These are phyloP conservation scores for Diadromus collaris DNA, from an alignment of 2,888 invertebrate genomes.

Conservation along the genomic window DNA sequence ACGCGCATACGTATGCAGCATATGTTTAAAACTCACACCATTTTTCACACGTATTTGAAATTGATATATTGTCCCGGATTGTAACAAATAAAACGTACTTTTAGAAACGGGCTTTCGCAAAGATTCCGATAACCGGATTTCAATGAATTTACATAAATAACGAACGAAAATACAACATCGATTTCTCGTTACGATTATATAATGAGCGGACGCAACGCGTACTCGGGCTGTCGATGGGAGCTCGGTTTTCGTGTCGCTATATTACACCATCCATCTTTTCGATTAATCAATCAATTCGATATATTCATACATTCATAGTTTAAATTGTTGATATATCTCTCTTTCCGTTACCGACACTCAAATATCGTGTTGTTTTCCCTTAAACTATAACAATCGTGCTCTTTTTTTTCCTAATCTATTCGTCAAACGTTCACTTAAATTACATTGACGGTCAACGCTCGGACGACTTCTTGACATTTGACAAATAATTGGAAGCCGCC, in stretches of 20 bases:
- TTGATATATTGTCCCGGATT: conserved; percentile 48
- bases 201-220: conserved; percentile 29
- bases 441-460: conserved; percentile 31
- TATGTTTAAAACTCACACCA: background rate
- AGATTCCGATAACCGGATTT: background rate
- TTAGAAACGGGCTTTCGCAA: conserved; percentile 9
- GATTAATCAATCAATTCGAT: conserved; percentile 30
- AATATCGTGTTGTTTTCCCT: conserved; percentile 35
- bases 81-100: conserved; percentile 39
- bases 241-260: conserved; percentile 15
- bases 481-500: conserved; percentile 39
- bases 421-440: conserved; percentile 42
- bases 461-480: conserved; percentile 32
- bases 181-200: conserved; percentile 36
- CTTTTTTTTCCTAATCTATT: conserved; percentile 33
- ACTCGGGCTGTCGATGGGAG: background rate
- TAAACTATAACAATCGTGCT: conserved; percentile 58
- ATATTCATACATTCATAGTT: conserved; percentile 1
- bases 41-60: conserved; percentile 34
- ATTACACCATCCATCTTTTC: conserved; percentile 5
- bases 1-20: background rate
- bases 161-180: conserved; percentile 52
- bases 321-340: background rate
- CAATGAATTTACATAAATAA: conserved; percentile 50
- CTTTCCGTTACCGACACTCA: conserved; percentile 27